Base-by-base conservation (phyloP, 2,888 invertebrate species). In the Ennomos fuscantarius region DNA sequence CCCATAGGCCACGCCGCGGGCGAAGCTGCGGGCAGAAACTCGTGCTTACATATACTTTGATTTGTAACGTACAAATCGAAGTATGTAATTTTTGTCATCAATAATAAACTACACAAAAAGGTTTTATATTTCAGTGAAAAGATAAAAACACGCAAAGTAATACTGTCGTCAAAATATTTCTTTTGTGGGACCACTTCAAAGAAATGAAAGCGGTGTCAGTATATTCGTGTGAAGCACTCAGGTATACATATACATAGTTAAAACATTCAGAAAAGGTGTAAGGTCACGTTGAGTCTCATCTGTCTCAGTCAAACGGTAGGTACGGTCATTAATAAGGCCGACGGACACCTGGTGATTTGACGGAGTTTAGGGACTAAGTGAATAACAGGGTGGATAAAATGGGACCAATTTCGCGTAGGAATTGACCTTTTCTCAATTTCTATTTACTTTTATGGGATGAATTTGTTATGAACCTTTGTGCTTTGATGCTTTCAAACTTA, bases 271-370 rank as follows among this genome's bases (percentile, higher is more conserved):
- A 52, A 57, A 62, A 62, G 71, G 69, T 68, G 67, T 60, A 67
- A 69, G 74, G 70, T 74, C 71, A 65, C 51, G 52, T 48, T 54
- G 55, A 65, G 62, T 45, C 63, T 70, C 65, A 80, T 82, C 69
- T 69, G 69, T 80, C 78, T 76, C 72, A 66, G 72, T 73, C 68
- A 67, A 55, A 49, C 45, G 69, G 65, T 70, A 78, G 79, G 73
- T 72, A 68, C 58, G 62, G 70, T 71, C 55, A 80, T 80, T 79
- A 76, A 78, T 80, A 80, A 69, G 62, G 73, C 65, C 69, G 66
- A 71, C 68, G 68, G 72, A 75, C 73, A 65, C 68, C 69, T 62
- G 61, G 68, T 55, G 68, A 69, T 73, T 66, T 65, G 62, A 36
- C 41, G 34, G 56, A 66, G 66, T 55, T 65, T 61, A 52, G 60